Evolutionary conservation across 2,888 invertebrate genomes (phyloP), one percentile per base, ranked within the genome.

Genomic region (Chesias legatella): DNA sequence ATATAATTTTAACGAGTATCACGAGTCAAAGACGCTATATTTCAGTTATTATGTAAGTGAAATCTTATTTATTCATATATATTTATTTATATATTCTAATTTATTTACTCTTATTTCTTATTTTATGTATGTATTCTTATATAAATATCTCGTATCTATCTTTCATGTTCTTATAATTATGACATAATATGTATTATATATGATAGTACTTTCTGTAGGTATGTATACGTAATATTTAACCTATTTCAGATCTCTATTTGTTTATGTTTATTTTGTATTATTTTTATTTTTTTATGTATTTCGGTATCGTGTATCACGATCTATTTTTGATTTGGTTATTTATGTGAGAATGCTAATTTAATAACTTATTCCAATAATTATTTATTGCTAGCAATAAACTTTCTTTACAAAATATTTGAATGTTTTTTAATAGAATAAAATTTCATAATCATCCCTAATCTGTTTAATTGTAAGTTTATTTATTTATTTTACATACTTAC

Each of bases 301-400:
- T 67, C 67, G 67, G 67, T 70, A 68, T 73, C 62, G 69, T 67
- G 68, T 23, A 22, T 69, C 39, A 48, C 43, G 43, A 48, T 49
- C 42, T 56, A 60, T 61, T 39, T 56, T 17, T 45, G 5, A 26
- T 56, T 48, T 63, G 56, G n/a, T n/a, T n/a, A n/a, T 62, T 48
- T 63, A 68, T 63, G 59, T 60, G 61, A 62, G 56, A 58, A 56
- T 57, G 60, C 37, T 55, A 58, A 55, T 48, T 58, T 63, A 60
- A 52, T 63, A 51, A 43, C 37, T 46, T 53, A 51, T 58, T 54
- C 52, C 50, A 21, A 22, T 6, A 36, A 41, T 17, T 44, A 38
- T 46, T 55, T 55, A 51, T 55, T 52, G 50, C 44, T 51, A 52
- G 50, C 48, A 52, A 55, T 55, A 51, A 55, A 17, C 6, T 28